A percentile compares a stretch with the other conserved stretches of the same genome.
phyloP scores from a whole-genome alignment of 2,113 vertebrate genomes.

The Syrmaticus mikado region DNA sequence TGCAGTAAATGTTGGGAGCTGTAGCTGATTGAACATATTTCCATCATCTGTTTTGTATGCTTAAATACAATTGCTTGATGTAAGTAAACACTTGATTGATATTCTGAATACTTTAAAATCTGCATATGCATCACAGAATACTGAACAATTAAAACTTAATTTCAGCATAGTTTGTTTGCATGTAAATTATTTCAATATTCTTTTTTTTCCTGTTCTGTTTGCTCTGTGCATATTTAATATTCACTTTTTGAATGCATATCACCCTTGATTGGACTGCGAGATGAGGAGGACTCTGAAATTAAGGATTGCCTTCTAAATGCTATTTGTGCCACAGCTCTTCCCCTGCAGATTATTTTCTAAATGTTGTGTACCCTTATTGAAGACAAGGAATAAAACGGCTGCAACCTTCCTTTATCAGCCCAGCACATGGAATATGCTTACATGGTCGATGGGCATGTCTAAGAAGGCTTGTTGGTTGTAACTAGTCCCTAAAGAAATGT shows the following conservation, averaged over 20 bases:
- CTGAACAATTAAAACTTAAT: slow-evolving; percentile 76
- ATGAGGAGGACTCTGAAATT: slow-evolving; percentile 56
- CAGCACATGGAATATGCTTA: slow-evolving; percentile 76
- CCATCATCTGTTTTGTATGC: slow-evolving; percentile 71
- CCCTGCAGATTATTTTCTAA: slow-evolving; percentile 71
- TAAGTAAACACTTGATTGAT: slow-evolving; percentile 74
- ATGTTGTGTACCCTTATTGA: slow-evolving; percentile 60
- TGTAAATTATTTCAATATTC: slow-evolving; percentile 74
- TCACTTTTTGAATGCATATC: slow-evolving; percentile 59
- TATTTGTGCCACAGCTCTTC: slow-evolving; percentile 63
- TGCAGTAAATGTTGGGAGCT: slow-evolving; percentile 57
- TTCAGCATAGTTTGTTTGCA: slow-evolving; percentile 71
- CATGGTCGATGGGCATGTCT: slow-evolving; percentile 76
- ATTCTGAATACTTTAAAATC: slow-evolving; percentile 74
- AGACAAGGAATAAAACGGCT: slow-evolving; percentile 47
- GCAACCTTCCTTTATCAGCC: slow-evolving; percentile 71
- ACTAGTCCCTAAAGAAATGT: slow-evolving; percentile 70
- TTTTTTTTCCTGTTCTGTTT: slow-evolving; percentile 71
- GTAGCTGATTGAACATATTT: slow-evolving; percentile 71
- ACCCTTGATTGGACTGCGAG: slow-evolving; percentile 69
- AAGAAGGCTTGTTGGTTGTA: slow-evolving; percentile 74
- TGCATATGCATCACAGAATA: slow-evolving; percentile 72
- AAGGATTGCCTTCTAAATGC: slow-evolving; percentile 55
- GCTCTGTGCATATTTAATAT: slow-evolving; percentile 62
- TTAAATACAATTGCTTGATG: slow-evolving; percentile 74